Percentiles rank a stretch among this genome's conserved stretches.
Conservation (phyloP, 2,113 vertebrate species). For the Bubalus kerabau region DNA sequence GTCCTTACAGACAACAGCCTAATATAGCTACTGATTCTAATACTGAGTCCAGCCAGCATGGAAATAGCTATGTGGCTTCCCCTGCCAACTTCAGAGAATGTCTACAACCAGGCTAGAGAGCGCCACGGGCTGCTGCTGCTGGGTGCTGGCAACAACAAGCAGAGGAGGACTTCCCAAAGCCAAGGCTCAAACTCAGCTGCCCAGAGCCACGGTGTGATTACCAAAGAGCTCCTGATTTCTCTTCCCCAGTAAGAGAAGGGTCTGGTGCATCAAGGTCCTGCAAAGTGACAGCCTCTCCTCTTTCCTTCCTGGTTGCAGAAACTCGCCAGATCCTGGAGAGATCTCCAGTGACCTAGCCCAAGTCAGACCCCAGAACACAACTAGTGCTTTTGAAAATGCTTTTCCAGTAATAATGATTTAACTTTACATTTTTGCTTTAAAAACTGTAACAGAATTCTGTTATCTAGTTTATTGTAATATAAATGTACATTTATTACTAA, state of each 20-base stretch:
- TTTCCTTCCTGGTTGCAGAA: background rate
- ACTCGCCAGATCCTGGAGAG: background rate
- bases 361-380: background rate
- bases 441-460: background rate
- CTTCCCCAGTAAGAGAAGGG: background rate
- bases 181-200: background rate
- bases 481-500: background rate
- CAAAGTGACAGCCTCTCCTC: background rate
- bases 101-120: background rate
- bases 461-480: background rate
- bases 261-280: background rate
- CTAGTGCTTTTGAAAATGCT: conserved; percentile 18
- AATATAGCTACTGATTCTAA: background rate
- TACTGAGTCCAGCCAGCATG: background rate
- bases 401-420: background rate
- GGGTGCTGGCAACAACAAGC: background rate
- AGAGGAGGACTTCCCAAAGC: background rate
- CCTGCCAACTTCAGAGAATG: background rate
- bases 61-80: background rate
- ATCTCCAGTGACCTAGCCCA: background rate
- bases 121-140: background rate
- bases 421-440: background rate
- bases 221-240: background rate
- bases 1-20: background rate
- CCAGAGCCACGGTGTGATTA: background rate